Conservation (phyloP, 2,888 invertebrate genomes). For the Epinotia brunnichana region DNA sequence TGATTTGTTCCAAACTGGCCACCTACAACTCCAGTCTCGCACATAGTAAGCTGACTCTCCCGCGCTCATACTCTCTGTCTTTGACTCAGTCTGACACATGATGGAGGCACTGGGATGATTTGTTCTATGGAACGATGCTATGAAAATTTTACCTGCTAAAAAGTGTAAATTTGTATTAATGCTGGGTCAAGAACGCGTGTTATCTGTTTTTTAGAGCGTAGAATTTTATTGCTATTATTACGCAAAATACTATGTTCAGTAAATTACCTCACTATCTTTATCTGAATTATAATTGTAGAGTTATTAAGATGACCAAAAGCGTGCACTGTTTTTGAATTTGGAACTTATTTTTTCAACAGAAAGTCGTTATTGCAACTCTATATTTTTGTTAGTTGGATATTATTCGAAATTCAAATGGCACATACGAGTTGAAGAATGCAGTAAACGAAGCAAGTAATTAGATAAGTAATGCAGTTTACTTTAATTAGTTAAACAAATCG, state of each 20-base stretch:
- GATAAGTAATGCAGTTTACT: slow-evolving; percentile 9
- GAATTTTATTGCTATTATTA: slow-evolving; percentile 1
- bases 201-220: slow-evolving; percentile 4
- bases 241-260: slow-evolving; percentile 10
- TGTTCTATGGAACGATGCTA: too few species aligned
- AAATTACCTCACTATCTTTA: slow-evolving; percentile 5
- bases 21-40: too few species aligned
- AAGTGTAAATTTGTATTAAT: neutral
- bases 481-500: slow-evolving; percentile 27
- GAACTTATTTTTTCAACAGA: neutral
- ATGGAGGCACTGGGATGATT: too few species aligned
- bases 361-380: neutral
- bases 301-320: neutral
- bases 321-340: neutral
- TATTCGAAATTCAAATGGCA: neutral
- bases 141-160: too few species aligned
- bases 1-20: too few species aligned
- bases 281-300: neutral
- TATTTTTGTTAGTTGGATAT: neutral
- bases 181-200: neutral
- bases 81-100: too few species aligned
- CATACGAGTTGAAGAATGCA: slow-evolving; percentile 3
- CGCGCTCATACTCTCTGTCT: too few species aligned
- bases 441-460: slow-evolving; percentile 24
- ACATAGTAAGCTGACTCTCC: too few species aligned